phyloP scores from a whole-genome alignment of 2,888 invertebrate genomes.

The Aporophyla nigra region DNA sequence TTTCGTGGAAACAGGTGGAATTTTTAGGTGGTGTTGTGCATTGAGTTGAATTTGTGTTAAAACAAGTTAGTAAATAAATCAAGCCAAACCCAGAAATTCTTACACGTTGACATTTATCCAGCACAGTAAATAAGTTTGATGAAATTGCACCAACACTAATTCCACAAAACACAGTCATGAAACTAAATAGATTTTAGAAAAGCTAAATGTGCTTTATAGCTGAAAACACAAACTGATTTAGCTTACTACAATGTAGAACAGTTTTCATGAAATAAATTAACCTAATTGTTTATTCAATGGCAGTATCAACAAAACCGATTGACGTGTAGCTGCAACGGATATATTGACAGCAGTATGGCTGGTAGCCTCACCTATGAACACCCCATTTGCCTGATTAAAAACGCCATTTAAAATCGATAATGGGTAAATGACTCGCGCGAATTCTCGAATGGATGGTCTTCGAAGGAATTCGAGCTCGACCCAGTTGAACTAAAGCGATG shows the following conservation, averaged over 20 bases:
- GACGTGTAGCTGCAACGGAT: conserved; percentile 33
- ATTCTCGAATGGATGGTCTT: conserved; percentile 51
- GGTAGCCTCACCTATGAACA: conserved; percentile 33
- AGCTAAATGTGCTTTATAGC: neutral
- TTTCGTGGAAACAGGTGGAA: conserved; percentile 5
- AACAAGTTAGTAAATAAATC: neutral
- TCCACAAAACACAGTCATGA: neutral
- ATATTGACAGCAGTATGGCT: conserved; percentile 29
- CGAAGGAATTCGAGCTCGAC: conserved; percentile 49
- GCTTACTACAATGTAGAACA: neutral
- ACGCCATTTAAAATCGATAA: conserved; percentile 58
- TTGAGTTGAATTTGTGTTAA: neutral
- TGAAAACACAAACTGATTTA: neutral
- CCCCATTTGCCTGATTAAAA: conserved; percentile 57
- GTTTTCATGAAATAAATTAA: conserved; percentile 38
- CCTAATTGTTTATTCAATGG: conserved; percentile 31
- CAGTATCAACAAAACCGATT: conserved; percentile 28
- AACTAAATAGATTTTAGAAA: neutral
- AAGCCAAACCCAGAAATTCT: neutral
- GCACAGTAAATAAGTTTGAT: neutral
- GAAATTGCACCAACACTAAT: neutral
- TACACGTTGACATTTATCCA: too few relatives aligned
- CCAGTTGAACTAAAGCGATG: conserved; percentile 44
- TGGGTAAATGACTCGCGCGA: conserved; percentile 54
- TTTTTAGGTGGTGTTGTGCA: conserved; percentile 30